Percentiles rank a stretch among this genome's conserved stretches.
Evolutionary conservation across 2,797 vertebrate genomes (phyloP).

Genomic region (Peromyscus melanophrys): DNA sequence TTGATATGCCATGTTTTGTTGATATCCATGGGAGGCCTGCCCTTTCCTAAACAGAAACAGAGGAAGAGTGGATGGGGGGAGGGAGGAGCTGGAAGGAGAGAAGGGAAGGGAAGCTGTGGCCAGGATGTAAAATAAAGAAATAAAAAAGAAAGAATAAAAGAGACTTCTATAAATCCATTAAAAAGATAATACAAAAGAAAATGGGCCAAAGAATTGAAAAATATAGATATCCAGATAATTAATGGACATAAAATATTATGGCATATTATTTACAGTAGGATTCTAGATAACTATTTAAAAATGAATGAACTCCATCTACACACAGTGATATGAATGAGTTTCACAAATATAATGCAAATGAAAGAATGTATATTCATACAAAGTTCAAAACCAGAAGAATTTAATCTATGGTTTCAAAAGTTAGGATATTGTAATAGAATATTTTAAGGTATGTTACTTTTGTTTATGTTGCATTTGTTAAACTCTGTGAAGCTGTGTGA

Average conservation of each 20-base stretch:
- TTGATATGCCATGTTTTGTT: neutral
- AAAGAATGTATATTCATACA: constrained; percentile 40
- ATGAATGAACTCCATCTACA: constrained; percentile 13
- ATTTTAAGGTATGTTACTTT: too few species aligned
- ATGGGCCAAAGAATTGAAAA: neutral
- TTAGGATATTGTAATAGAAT: neutral
- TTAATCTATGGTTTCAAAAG: constrained; percentile 56
- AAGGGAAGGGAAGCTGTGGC: neutral
- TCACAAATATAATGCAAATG: neutral
- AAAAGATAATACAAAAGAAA: neutral
- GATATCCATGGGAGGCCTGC: neutral
- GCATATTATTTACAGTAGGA: constrained; percentile 18
- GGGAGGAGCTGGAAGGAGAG: neutral
- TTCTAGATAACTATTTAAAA: constrained; percentile 39
- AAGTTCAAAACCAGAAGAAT: constrained; percentile 45
- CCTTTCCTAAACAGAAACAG: neutral
- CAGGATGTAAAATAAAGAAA: neutral
- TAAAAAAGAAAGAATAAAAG: neutral
- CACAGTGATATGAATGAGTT: constrained; percentile 21
- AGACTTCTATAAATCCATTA: constrained; percentile 12
- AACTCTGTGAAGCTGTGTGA: too few species aligned
- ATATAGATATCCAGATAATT: constrained; percentile 46
- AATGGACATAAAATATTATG: constrained; percentile 4
- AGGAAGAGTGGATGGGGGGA: neutral
- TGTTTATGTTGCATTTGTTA: too few species aligned